phyloP scores from a whole-genome alignment of 2,797 vertebrate genomes.

The Tolypeutes matacus region DNA sequence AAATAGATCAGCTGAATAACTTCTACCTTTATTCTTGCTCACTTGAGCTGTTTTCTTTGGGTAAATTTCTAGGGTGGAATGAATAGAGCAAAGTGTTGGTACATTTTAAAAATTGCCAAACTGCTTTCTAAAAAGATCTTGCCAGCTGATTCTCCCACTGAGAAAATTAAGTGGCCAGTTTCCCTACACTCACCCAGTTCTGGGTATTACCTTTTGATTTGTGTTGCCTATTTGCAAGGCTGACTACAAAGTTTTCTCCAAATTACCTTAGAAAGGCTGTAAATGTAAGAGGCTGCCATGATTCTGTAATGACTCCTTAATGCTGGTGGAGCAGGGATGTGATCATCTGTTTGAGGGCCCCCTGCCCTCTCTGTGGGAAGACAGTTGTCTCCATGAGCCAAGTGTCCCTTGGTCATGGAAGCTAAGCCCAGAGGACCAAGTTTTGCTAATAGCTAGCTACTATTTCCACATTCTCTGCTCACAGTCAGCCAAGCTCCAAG shows the following conservation, averaged over 20 bases:
- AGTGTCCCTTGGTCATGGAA: conserved; percentile 25
- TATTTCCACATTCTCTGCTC: not conserved
- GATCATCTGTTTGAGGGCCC: not conserved
- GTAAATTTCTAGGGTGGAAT: not conserved
- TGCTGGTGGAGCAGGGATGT: not conserved
- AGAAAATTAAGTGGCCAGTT: not conserved
- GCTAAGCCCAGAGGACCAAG: conserved; percentile 37
- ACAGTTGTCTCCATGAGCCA: not conserved
- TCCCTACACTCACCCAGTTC: not conserved
- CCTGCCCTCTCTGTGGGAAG: not conserved
- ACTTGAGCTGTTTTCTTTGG: not conserved
- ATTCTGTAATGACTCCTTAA: not conserved
- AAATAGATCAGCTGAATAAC: not conserved
- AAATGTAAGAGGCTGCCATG: not conserved
- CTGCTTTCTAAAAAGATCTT: not conserved
- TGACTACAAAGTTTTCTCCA: not conserved
- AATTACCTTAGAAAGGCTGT: not conserved
- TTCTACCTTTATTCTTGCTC: conserved; percentile 1
- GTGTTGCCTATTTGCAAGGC: not conserved
- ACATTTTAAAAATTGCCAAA: not conserved
- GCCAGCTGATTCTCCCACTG: not conserved
- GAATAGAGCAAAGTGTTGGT: not conserved
- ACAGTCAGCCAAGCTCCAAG: not conserved
- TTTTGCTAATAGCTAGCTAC: conserved; percentile 33
- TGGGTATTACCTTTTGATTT: not conserved